Conservation (phyloP, 2,797 vertebrate species). For the Eulemur mongoz region DNA sequence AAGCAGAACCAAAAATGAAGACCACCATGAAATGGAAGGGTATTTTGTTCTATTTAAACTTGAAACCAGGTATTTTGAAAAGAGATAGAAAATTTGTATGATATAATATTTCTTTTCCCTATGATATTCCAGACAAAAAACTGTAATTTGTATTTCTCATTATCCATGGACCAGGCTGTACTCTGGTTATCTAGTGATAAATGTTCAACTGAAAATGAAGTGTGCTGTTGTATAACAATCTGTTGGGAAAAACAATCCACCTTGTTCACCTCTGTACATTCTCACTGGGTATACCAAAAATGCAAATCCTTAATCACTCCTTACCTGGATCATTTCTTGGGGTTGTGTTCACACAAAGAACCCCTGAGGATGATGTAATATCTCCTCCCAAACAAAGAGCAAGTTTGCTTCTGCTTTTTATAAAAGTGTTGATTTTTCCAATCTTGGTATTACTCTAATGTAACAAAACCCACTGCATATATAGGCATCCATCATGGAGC, state of each 20-base stretch:
- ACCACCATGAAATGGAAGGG: not conserved
- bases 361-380: not conserved
- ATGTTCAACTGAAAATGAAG: not conserved
- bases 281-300: not conserved
- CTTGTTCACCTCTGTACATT: not conserved
- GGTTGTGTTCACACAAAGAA: not conserved
- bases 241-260: not conserved
- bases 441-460: not conserved
- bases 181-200: not conserved
- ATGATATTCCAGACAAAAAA: not conserved
- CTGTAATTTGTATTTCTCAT: not conserved
- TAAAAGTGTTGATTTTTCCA: not conserved
- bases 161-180: not conserved
- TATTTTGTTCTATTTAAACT: not conserved
- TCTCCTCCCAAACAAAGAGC: not conserved
- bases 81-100: not conserved
- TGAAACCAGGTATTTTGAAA: slow-evolving; percentile 10
- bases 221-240: not conserved
- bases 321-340: not conserved
- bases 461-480: not conserved
- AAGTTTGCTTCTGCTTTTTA: not conserved
- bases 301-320: not conserved
- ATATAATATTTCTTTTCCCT: not conserved
- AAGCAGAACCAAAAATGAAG: not conserved
- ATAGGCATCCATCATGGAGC: not conserved